A percentile compares a stretch with the other conserved stretches of the same genome.
These are phyloP conservation scores for Hyles euphorbiae DNA, from an alignment of 1,140 invertebrate species.

Conservation along the genomic window DNA sequence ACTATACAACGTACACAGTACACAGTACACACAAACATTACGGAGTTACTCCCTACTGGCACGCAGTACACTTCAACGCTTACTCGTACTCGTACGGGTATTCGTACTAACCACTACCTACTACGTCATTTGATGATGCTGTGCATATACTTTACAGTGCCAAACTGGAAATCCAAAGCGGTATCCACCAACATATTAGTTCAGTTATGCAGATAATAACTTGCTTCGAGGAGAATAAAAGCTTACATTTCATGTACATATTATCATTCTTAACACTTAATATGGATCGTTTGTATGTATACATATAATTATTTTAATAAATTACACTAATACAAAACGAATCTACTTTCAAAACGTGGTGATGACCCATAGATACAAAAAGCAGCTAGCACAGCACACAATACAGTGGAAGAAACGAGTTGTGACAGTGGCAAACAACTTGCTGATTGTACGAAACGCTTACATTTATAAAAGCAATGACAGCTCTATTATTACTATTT, in stretches of 20 bases:
- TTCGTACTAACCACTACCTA: conserved; percentile 15
- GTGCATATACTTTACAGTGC: conserved; percentile 70
- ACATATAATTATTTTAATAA: conserved; percentile 33
- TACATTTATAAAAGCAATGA: conserved; percentile 74
- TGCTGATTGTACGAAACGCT: conserved; percentile 70
- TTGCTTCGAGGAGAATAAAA: background rate
- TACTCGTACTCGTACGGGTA: too few relatives aligned
- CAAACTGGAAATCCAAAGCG: conserved; percentile 37
- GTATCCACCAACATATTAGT: conserved; percentile 23
- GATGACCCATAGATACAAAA: conserved; percentile 75
- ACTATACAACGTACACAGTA: too few relatives aligned
- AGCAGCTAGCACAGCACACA: conserved; percentile 75
- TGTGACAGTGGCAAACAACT: conserved; percentile 72
- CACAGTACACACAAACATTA: background rate
- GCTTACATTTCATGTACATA: conserved; percentile 3
- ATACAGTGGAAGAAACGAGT: conserved; percentile 73
- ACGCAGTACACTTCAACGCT: too few relatives aligned
- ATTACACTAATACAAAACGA: conserved; percentile 59
- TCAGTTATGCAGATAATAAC: conserved; percentile 4
- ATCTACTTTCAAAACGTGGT: conserved; percentile 66
- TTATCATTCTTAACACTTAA: conserved; percentile 26
- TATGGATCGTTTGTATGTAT: background rate
- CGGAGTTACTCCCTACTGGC: background rate
- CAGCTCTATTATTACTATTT: conserved; percentile 74
- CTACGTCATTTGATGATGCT: conserved; percentile 16